phyloP scores from a whole-genome alignment of 2,797 vertebrate species.

The Botia almorhae region DNA sequence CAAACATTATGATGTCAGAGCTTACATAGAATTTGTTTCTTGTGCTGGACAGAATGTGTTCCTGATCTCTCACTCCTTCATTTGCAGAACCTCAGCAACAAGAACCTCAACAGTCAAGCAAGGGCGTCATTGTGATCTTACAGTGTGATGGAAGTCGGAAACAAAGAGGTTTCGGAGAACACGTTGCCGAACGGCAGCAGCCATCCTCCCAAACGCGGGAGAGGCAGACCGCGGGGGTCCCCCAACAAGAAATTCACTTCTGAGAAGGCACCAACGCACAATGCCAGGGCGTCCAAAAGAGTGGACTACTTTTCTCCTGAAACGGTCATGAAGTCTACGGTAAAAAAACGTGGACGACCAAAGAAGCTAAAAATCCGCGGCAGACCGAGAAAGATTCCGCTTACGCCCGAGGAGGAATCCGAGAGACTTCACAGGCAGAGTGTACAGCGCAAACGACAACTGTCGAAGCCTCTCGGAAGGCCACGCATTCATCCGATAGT shows the following conservation, averaged over 20 bases:
- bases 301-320: slow-evolving; percentile 50
- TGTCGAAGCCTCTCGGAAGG: slow-evolving; percentile 79
- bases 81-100: slow-evolving; percentile 27
- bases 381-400: slow-evolving; percentile 75
- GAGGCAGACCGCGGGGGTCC: slow-evolving; percentile 71
- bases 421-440: slow-evolving; percentile 49
- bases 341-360: slow-evolving; percentile 66
- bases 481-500: slow-evolving; percentile 77
- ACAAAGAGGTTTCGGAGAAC: slow-evolving; percentile 33
- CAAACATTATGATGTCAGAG: neutral
- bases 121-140: slow-evolving; percentile 29
- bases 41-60: neutral
- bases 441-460: slow-evolving; percentile 67
- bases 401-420: slow-evolving; percentile 68
- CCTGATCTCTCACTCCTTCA: neutral
- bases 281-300: slow-evolving; percentile 61
- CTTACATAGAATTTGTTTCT: neutral
- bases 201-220: slow-evolving; percentile 61
- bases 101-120: slow-evolving; percentile 3
- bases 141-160: slow-evolving; percentile 52
- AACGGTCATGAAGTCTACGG: slow-evolving; percentile 42
- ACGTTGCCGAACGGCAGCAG: slow-evolving; percentile 63
- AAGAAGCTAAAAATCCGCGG: slow-evolving; percentile 68
- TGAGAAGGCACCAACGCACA: slow-evolving; percentile 47
- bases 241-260: slow-evolving; percentile 58